Base-by-base conservation (phyloP, 1,140 invertebrate species). In the Gonioctena quinquepunctata region DNA sequence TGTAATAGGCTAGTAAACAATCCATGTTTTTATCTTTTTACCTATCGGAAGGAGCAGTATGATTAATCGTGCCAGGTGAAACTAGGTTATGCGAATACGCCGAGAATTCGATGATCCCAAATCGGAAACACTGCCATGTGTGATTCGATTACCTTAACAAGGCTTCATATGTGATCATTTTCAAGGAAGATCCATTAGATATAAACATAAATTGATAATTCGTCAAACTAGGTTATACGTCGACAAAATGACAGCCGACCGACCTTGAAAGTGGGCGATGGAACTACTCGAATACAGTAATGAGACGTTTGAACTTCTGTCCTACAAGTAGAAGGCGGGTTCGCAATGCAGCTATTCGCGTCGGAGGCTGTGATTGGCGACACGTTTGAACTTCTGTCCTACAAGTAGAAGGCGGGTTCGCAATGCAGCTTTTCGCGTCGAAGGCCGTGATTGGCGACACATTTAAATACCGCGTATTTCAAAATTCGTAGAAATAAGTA, bases 1-100 rank as follows among this genome's bases (percentile, higher is more conserved):
- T 74, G 27, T 77, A 77, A 68, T 73, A 75, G 1, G 76, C 66
- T n/a, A 77, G 62, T 54, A 77, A 71, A 64, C 69, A 74, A 71
- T 77, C 76, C 76, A 77, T 77, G 67, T 73, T 59, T 57, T 49
- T 8, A 4, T 19, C 26, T 42, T 65, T 23, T 49, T 13, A 16
- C 33, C 25, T 42, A 25, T 2, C 11, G 33, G 42, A 62, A 62
- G 42, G 52, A 65, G 21, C 49, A n/a, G 23, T 54, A 54, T 54
- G 22, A 54, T 54, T 19, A 54, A 54, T 23, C n/a, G 52, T 8
- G 19, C 8, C 52, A 23, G 52, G n/a, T 54, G 19, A 8, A 19
- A 3, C 1, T 21, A 54, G 52, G 52, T 54, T 54, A 54, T 54
- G 18, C 5, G 8, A 18, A 6, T 23, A 16, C 1, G 6, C 8